These are phyloP conservation scores for Ceraclea dissimilis DNA, from an alignment of 2,888 invertebrate species.

Conservation along the genomic window DNA sequence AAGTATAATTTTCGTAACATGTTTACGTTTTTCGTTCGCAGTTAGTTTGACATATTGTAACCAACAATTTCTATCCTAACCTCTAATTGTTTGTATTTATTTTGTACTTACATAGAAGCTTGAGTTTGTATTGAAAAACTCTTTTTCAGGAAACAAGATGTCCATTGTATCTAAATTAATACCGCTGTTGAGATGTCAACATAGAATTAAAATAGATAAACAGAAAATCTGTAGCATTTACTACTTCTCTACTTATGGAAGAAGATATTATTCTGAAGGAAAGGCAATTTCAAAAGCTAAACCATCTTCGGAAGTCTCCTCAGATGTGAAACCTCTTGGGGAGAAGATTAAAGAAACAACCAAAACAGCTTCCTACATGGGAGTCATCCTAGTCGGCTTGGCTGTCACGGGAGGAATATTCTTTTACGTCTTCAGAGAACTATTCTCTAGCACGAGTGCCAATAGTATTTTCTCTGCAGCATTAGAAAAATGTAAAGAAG, in stretches of 20 bases:
- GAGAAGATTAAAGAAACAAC: constrained; percentile 84
- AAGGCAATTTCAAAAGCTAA: constrained; percentile 37
- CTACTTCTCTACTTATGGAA: constrained; percentile 1
- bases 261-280: constrained; percentile 23
- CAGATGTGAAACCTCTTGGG: constrained; percentile 58
- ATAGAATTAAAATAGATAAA: constrained; percentile 20
- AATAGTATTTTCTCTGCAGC: constrained; percentile 78
- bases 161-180: constrained; percentile 39
- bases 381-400: constrained; percentile 71
- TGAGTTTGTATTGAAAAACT: too few species aligned
- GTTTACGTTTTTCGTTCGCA: too few species aligned
- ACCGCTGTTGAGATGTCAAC: constrained; percentile 34
- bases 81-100: too few species aligned
- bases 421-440: constrained; percentile 75
- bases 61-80: too few species aligned
- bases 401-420: constrained; percentile 77
- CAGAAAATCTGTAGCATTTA: constrained; percentile 8
- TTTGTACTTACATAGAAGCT: too few species aligned
- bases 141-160: constrained; percentile 32
- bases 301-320: constrained; percentile 41
- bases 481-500: constrained; percentile 63
- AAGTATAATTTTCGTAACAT: too few species aligned
- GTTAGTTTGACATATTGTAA: too few species aligned
- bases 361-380: constrained; percentile 79
- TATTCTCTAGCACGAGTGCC: constrained; percentile 83